Base-by-base conservation (phyloP, 1,140 invertebrate species). In the Lepidurus arcticus region DNA sequence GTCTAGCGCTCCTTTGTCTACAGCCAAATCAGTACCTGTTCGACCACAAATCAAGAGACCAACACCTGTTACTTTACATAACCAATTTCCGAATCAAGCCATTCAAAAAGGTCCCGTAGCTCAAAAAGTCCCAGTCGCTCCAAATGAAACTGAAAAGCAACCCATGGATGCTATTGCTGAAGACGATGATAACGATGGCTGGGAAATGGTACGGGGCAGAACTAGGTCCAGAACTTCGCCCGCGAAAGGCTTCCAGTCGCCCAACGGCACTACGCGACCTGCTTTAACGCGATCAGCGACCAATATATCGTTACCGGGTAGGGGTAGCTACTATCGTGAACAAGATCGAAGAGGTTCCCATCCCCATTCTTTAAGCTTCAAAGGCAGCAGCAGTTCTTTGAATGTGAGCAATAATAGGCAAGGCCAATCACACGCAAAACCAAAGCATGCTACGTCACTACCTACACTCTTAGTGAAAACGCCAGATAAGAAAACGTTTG, bases 301-400 rank as follows among this genome's bases (percentile, higher is more conserved):
- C 11, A 78, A 75, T 73, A 73, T 78, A 16, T 74, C 74, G 24
- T 79, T 34, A 80, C 80, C 74, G 81, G 79, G 65, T 74, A 78
- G 74, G 81, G 77, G 75, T 83, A 78, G 80, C 82, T 78, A 81
- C 78, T 73, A 80, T 81, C 73, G 81, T 78, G 16, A 77, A 76
- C 42, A 79, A 81, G 73, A 75, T 83, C 44, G 81, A 82, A 43
- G 79, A 80, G 79, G 82, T 83, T 78, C 81, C 80, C 73, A 75
- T 78, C 16, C 42, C n/a, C 77, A 44, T 76, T 8, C 42, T 21
- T 13, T 77, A 24, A 42, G 13, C n/a, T 44, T 77, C 4, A 24
- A 44, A 13, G 16, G 24, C 34, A 77, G 16, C 7, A 47, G 47
- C 13, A 65, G 53, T 7, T 65, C 53, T 13, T 21, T 65, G 53